Base-by-base conservation (phyloP, 2,888 invertebrate species). In the Beris chalybata region DNA sequence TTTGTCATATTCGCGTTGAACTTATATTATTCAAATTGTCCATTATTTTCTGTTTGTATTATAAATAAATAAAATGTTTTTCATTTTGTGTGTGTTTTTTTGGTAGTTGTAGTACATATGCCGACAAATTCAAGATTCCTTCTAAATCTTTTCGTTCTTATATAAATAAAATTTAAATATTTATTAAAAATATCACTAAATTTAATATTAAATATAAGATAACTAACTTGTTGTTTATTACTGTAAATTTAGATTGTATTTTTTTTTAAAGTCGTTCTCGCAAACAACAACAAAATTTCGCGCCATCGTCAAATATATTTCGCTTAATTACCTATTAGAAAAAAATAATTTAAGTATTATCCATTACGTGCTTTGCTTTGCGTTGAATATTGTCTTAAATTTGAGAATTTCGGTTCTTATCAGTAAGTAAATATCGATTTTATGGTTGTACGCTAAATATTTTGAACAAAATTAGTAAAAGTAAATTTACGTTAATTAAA, bases 141-240 rank as follows among this genome's bases (percentile, higher is more conserved):
- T 3, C 22, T 38, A 3, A 38, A 7, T 22, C 22, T 38, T 13
- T 57, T 57, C 12, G 29, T 57, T 43, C 13, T 57, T 57, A 57
- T 57, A 30, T 22, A 15, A 44, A 44, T 45, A 44, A 38, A 29
- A 57, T 44, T 57, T 57, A 57, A 57, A 44, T 57, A 44, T 57
- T 44, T 11, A 48, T 59, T 59, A 30, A 47, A 59, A 31, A 31
- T 59, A 59, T 59, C 58, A 59, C 58, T 59, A 59, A 48, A 48
- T 48, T 47, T 47, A 57, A 57, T 29, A 12, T 53, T 53, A 12
- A 53, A 53, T 53, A 53, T 38, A 38, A 7, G 38, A 38, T 38
- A 38, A 38, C 38, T 38, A 38, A 38, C 9, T 38, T 38, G 38
- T 52, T 52, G 52, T 22, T 15, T 13, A 22, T 52, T 22, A 52